phyloP scores from a whole-genome alignment of 2,888 invertebrate species.

The Cryptocephalus primarius region DNA sequence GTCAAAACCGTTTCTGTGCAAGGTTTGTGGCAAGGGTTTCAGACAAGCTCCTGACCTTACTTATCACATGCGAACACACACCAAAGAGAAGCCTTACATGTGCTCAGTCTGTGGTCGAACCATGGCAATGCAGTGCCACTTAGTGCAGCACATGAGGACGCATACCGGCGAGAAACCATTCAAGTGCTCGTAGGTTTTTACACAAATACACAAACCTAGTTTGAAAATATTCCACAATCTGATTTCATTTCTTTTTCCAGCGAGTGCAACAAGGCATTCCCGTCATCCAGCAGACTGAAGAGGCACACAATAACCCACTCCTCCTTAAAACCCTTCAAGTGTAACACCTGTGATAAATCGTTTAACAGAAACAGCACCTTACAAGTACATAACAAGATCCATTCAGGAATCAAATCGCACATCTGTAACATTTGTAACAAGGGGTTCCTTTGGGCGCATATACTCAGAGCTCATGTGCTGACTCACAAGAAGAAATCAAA shows the following conservation, averaged over 20 bases:
- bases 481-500: constrained; percentile 4
- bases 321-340: constrained; percentile 12
- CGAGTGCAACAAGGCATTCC: constrained; percentile 11
- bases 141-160: constrained; percentile 24
- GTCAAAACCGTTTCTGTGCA: constrained; percentile 14
- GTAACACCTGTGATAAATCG: constrained; percentile 17
- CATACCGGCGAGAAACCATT: constrained; percentile 23
- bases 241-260: constrained; percentile 4
- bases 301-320: constrained; percentile 10
- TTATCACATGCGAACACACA: constrained; percentile 32
- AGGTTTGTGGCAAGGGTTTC: constrained; percentile 23
- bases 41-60: constrained; percentile 23
- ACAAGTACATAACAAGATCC: constrained; percentile 25
- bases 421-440: constrained; percentile 24
- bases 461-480: constrained; percentile 18
- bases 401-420: constrained; percentile 23
- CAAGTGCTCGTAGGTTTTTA: constrained; percentile 20
- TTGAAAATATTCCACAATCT: not conserved
- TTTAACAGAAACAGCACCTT: constrained; percentile 23
- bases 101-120: constrained; percentile 31
- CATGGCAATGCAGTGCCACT: constrained; percentile 29
- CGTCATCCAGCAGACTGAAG: constrained; percentile 10
- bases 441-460: constrained; percentile 25
- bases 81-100: constrained; percentile 31
- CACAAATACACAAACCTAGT: not conserved